phyloP scores from a whole-genome alignment of 2,113 vertebrate species.

The Aptenodytes patagonicus region DNA sequence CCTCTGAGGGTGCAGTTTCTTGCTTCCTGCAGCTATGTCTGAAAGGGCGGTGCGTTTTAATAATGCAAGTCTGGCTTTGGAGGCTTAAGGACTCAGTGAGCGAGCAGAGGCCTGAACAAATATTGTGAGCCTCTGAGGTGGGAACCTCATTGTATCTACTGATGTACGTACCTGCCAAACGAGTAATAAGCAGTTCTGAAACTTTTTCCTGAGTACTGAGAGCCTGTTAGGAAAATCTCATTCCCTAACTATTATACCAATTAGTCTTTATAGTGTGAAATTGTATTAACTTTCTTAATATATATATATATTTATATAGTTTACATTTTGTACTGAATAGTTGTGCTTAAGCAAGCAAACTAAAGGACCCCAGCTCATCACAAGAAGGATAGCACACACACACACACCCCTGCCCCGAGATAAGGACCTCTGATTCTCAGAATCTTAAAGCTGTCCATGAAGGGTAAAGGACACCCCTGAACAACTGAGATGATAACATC shows the following conservation, averaged over 20 bases:
- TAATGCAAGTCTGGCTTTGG: neutral
- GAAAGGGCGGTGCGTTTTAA: rapidly evolving
- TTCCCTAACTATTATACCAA: rapidly evolving
- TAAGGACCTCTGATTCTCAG: neutral
- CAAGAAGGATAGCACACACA: neutral
- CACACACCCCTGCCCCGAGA: too few species aligned
- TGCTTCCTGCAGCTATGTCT: neutral
- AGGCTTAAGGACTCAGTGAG: too few species aligned
- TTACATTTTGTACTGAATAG: neutral
- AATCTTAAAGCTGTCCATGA: neutral
- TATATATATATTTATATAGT: rapidly evolving
- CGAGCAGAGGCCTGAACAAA: too few species aligned
- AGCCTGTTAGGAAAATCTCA: neutral
- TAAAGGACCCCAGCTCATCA: neutral
- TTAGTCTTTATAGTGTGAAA: neutral
- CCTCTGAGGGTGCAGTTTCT: neutral
- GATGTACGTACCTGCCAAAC: neutral
- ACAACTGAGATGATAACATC: rapidly evolving
- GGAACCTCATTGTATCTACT: neutral
- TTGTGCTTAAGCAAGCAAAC: neutral
- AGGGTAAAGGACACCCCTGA: neutral
- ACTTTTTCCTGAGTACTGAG: neutral
- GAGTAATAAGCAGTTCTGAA: neutral
- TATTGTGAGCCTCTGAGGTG: neutral
- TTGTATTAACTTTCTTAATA: neutral